Base-by-base conservation (phyloP, 2,888 invertebrate genomes). In the Polydrusus pterygomalis region DNA sequence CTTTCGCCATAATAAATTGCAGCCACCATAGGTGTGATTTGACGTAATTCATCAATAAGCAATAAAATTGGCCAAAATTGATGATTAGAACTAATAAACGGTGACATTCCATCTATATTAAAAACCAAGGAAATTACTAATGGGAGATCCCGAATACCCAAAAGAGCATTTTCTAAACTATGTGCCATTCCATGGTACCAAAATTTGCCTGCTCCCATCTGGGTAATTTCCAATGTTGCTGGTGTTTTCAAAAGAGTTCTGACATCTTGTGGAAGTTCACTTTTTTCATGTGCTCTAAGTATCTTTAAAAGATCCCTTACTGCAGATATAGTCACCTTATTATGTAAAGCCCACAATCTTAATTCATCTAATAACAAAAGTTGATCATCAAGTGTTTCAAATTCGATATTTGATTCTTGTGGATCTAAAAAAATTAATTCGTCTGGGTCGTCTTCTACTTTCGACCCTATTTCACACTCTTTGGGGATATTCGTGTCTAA, bases 121-220 rank as follows among this genome's bases (percentile, higher is more conserved):
- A 74, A 67, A 25, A 69, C 45, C 20, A 68, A 40, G 11, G 72
- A 63, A 20, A 75, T 45, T 71, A 45, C 34, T 38, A 38, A 38
- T 74, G 45, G 45, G 49, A 62, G 62, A 72, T 65, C 70, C 45
- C 58, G 58, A 25, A 74, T 54, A 5, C 56, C 17, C 45, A 71
- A 17, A 20, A 65, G 8, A 17, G 18, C 20, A 15, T 30, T 67
- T 47, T 34, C 9, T 56, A 78, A 70, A 54, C 70, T 54, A 38
- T 75, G 75, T 70, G 70, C 65, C 62, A 79, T 40, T 18, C 77
- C 77, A 72, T 75, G 71, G 63, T 78, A 74, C 74, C 76, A 78
- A 71, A 70, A 78, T 70, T 78, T 58, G 30, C 77, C 77, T 25
- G 47, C 15, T 15, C 64, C 64, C 71, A 71, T 51, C 40, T 13